phyloP scores from a whole-genome alignment of 1,140 invertebrate genomes.

The Venustaconcha ellipsiformis region DNA sequence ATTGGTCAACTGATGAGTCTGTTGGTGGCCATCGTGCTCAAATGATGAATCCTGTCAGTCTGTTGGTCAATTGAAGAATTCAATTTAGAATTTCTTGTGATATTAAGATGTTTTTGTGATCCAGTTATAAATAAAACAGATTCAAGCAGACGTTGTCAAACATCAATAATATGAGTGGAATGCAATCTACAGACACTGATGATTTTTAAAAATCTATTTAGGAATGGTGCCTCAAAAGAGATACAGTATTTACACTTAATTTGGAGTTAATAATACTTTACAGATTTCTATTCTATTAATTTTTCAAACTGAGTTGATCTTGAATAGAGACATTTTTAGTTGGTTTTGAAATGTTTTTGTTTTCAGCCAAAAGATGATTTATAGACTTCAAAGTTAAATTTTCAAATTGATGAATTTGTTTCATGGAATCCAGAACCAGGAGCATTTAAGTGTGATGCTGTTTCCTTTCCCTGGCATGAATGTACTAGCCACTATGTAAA shows the following conservation, averaged over 20 bases:
- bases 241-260: slow-evolving; percentile 9
- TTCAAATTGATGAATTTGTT: slow-evolving; percentile 3
- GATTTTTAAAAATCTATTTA: slow-evolving; percentile 14
- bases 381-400: slow-evolving; percentile 14
- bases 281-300: slow-evolving; percentile 20
- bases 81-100: too few relatives aligned
- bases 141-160: slow-evolving; percentile 24
- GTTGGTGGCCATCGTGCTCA: too few relatives aligned
- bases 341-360: background rate
- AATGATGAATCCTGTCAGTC: too few relatives aligned
- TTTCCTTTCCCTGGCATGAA: slow-evolving; percentile 1
- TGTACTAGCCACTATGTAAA: background rate
- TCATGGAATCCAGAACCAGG: slow-evolving; percentile 16
- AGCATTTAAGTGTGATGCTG: background rate
- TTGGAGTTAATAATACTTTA: slow-evolving; percentile 17
- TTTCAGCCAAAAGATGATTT: slow-evolving; percentile 6
- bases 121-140: background rate
- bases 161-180: slow-evolving; percentile 30
- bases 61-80: too few relatives aligned
- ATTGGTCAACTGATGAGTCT: too few relatives aligned
- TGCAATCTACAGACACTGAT: slow-evolving; percentile 2
- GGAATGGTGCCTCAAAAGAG: slow-evolving; percentile 27
- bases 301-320: slow-evolving; percentile 17
- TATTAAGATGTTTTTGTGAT: too few relatives aligned
- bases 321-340: slow-evolving; percentile 10